Evolutionary conservation across 1,140 invertebrate species (phyloP).

Genomic region (Aethina tumida): DNA sequence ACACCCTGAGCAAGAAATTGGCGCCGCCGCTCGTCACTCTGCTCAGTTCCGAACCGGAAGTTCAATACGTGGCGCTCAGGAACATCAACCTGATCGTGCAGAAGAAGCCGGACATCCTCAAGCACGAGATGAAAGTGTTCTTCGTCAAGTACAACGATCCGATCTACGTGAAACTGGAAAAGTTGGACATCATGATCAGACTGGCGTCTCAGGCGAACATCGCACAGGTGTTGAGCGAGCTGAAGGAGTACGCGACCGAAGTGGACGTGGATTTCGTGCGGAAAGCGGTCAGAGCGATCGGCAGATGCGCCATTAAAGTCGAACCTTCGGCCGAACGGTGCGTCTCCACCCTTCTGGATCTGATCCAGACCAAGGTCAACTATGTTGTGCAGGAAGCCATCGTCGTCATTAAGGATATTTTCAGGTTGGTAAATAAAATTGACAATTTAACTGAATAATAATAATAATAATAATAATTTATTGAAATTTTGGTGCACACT

Average conservation of each 20-base stretch:
- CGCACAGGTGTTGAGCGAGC: slow-evolving; percentile 94
- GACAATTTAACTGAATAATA: too few species aligned
- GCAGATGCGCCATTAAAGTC: slow-evolving; percentile 98
- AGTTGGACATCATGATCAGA: slow-evolving; percentile 99
- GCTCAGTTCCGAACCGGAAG: slow-evolving; percentile 95
- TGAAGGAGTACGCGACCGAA: slow-evolving; percentile 99
- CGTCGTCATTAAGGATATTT: slow-evolving; percentile 99
- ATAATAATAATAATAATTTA: too few species aligned
- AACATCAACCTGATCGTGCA: slow-evolving; percentile 99
- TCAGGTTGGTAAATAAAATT: slow-evolving; percentile 46
- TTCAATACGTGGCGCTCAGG: slow-evolving; percentile 96
- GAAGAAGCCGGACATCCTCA: slow-evolving; percentile 97
- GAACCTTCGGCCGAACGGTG: slow-evolving; percentile 97
- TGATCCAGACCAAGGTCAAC: slow-evolving; percentile 99
- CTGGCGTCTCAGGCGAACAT: slow-evolving; percentile 97
- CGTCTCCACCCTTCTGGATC: slow-evolving; percentile 95
- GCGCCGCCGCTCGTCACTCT: slow-evolving; percentile 98
- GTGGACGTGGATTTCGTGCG: slow-evolving; percentile 99
- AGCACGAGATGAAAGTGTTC: slow-evolving; percentile 99
- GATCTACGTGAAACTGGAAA: slow-evolving; percentile 99
- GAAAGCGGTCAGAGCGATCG: slow-evolving; percentile 96
- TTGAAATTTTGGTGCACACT: too few species aligned
- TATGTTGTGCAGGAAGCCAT: slow-evolving; percentile 99
- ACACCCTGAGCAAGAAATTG: slow-evolving; percentile 90
- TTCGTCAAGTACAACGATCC: slow-evolving; percentile 99